Conservation (phyloP, 2,888 invertebrate species). For the Cylloceria caligata region DNA sequence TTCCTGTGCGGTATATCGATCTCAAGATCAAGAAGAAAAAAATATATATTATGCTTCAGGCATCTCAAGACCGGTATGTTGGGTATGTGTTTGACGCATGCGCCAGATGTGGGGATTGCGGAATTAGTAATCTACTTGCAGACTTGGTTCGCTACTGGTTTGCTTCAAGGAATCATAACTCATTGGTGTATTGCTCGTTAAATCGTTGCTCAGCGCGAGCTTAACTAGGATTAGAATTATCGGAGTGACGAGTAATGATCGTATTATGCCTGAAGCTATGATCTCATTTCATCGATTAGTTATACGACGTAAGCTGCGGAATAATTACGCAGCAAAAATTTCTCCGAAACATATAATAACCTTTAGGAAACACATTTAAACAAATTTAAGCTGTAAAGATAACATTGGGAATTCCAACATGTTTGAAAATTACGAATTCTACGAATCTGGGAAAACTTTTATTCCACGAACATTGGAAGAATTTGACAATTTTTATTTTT, state of each 20-base stretch:
- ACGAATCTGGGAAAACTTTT: too few species aligned
- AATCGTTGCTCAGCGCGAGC: constrained; percentile 60
- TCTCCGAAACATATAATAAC: neutral
- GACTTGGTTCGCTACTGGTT: constrained; percentile 42
- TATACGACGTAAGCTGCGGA: neutral
- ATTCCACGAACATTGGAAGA: too few species aligned
- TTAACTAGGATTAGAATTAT: constrained; percentile 51
- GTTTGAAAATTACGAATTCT: neutral
- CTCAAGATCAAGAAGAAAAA: constrained; percentile 48
- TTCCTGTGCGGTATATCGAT: constrained; percentile 61
- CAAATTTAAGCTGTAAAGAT: neutral
- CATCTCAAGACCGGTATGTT: constrained; percentile 10
- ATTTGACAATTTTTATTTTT: too few species aligned
- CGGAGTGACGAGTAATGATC: constrained; percentile 28
- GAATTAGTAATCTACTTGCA: constrained; percentile 61
- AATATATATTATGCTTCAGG: constrained; percentile 21
- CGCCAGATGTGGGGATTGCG: constrained; percentile 57
- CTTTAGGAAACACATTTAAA: neutral
- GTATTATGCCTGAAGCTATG: neutral
- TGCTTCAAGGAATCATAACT: constrained; percentile 44
- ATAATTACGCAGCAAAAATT: neutral
- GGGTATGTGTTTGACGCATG: constrained; percentile 41
- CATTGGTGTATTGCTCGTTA: constrained; percentile 51
- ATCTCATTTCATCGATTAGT: neutral
- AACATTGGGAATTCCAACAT: too few species aligned